Percentiles rank a stretch among this genome's conserved stretches.
Conservation (phyloP, 1,140 invertebrate species). For the Mesaphorura yosii region DNA sequence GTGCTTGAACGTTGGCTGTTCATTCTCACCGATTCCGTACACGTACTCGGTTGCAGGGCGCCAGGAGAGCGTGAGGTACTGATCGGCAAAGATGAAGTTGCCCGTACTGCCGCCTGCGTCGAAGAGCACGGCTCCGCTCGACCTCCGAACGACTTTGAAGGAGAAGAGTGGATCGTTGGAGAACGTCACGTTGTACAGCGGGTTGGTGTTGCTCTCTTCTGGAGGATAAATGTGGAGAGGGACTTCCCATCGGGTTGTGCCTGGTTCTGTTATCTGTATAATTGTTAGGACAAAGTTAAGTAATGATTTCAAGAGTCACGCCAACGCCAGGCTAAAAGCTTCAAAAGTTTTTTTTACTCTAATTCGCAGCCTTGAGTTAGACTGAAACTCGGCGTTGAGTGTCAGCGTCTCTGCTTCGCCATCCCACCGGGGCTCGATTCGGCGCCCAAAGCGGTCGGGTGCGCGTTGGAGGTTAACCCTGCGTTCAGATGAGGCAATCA, state of each 20-base stretch:
- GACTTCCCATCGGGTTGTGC: slow-evolving; percentile 13
- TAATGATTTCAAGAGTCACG: too few relatives aligned
- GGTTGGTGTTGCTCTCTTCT: neutral
- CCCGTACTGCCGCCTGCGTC: slow-evolving; percentile 39
- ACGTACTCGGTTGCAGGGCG: slow-evolving; percentile 38
- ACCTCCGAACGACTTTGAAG: slow-evolving; percentile 15
- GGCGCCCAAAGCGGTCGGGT: neutral
- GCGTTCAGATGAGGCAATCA: neutral
- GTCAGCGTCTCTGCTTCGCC: neutral
- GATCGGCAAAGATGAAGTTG: slow-evolving; percentile 44
- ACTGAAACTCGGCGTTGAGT: slow-evolving; percentile 7
- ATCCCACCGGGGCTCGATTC: neutral
- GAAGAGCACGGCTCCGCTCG: slow-evolving; percentile 10
- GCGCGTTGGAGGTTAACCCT: neutral
- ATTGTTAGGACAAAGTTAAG: too few relatives aligned
- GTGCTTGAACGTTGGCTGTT: slow-evolving; percentile 32
- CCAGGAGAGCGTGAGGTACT: slow-evolving; percentile 43
- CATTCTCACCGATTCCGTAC: slow-evolving; percentile 44
- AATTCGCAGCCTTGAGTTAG: slow-evolving; percentile 11
- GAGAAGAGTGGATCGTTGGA: slow-evolving; percentile 13
- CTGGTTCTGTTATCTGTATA: neutral
- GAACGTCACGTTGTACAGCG: slow-evolving; percentile 14
- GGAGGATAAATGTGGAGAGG: slow-evolving; percentile 18
- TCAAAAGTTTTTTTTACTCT: slow-evolving; percentile 6
- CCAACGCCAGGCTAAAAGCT: too few relatives aligned